These are phyloP conservation scores for Coccyzus lansbergi DNA, from an alignment of 2,797 vertebrate genomes.

Conservation along the genomic window DNA sequence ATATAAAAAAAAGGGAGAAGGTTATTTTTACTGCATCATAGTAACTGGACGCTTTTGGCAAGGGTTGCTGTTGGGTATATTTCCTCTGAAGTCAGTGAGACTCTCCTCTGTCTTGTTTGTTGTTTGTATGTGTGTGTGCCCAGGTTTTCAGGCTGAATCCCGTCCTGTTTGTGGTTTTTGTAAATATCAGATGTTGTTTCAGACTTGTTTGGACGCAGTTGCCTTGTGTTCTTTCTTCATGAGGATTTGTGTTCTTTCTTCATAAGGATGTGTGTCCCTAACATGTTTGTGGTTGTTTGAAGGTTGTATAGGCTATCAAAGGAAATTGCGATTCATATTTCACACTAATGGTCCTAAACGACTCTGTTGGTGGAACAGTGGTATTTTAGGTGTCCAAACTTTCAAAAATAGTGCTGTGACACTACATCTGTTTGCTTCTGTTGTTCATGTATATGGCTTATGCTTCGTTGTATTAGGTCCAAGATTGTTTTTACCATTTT, in stretches of 20 bases:
- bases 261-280: neutral
- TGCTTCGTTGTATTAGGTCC: neutral
- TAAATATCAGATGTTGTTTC: neutral
- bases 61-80: neutral
- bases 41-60: neutral
- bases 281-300: neutral
- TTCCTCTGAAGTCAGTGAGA: neutral
- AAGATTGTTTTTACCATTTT: conserved; percentile 23
- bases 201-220: neutral
- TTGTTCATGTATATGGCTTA: conserved; percentile 3
- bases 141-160: neutral
- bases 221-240: neutral
- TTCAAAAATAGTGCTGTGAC: neutral
- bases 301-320: neutral
- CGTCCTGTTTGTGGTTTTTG: neutral
- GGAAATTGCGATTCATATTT: neutral
- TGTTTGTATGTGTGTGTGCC: neutral
- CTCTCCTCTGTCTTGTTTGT: neutral
- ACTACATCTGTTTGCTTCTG: neutral
- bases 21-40: neutral
- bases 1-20: neutral
- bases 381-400: neutral
- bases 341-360: neutral
- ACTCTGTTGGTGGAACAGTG: neutral
- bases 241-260: neutral